Conservation (phyloP, 2,113 vertebrate species). For the Spea multiplicata region DNA sequence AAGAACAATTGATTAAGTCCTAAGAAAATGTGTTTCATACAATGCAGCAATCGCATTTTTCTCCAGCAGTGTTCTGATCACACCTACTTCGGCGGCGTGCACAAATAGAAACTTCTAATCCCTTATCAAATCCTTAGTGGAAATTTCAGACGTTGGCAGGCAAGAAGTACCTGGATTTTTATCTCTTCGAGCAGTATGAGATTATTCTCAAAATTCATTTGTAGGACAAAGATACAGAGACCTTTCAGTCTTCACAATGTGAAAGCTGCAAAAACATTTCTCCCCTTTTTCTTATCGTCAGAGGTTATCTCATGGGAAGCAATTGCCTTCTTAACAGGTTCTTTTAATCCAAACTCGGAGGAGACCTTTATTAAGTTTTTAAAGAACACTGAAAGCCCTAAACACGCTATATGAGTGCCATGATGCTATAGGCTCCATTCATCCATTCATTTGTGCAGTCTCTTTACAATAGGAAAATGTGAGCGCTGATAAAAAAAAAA, state of each 20-base stretch:
- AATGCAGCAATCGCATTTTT: conserved; percentile 11
- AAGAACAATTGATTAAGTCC: not conserved
- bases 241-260: conserved; percentile 46
- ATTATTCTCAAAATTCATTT: conserved; percentile 51
- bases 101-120: conserved; percentile 50
- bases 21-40: conserved; percentile 19
- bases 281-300: conserved; percentile 44
- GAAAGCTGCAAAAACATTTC: conserved; percentile 41
- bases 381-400: conserved; percentile 42
- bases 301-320: conserved; percentile 48
- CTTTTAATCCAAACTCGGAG: conserved; percentile 46
- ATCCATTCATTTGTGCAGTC: conserved; percentile 44
- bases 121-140: conserved; percentile 48
- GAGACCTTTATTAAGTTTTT: conserved; percentile 47
- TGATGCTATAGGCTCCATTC: conserved; percentile 40
- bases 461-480: conserved; percentile 45
- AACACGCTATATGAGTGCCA: conserved; percentile 42
- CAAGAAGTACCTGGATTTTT: conserved; percentile 49
- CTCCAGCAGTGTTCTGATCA: conserved; percentile 17
- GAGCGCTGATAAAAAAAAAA: conserved; percentile 23
- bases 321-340: conserved; percentile 50
- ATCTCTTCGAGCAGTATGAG: conserved; percentile 45
- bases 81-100: conserved; percentile 26
- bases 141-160: conserved; percentile 48
- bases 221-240: conserved; percentile 49